These are phyloP conservation scores for Thunnus thynnus DNA, from an alignment of 2,113 vertebrate species.

Conservation along the genomic window DNA sequence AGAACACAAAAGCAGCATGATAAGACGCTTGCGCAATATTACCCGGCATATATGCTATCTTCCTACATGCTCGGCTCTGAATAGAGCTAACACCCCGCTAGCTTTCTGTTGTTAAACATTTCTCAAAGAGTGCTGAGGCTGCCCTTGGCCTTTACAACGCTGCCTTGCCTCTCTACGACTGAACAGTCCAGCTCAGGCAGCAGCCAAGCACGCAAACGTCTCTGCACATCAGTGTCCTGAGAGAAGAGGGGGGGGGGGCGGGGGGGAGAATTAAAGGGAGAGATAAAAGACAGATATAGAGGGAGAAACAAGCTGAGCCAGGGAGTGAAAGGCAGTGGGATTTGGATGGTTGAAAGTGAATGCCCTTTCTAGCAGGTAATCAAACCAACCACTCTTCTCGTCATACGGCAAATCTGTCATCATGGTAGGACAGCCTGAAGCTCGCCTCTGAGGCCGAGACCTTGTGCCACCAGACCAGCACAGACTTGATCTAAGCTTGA, in stretches of 20 bases:
- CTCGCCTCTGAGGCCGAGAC: neutral
- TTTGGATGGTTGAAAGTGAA: conserved; percentile 35
- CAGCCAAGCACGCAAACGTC: conserved; percentile 74
- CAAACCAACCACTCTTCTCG: conserved; percentile 32
- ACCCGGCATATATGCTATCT: conserved; percentile 9
- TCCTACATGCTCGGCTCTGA: neutral
- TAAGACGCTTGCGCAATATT: neutral
- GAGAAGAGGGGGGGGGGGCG: neutral
- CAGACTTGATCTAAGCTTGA: neutral
- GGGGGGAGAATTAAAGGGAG: neutral
- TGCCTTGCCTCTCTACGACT: conserved; percentile 32
- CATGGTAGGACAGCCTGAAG: neutral
- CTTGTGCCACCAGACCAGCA: neutral
- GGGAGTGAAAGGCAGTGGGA: conserved; percentile 20
- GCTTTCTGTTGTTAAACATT: conserved; percentile 24
- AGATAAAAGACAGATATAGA: neutral
- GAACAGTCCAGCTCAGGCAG: conserved; percentile 55
- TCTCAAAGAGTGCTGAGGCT: conserved; percentile 23
- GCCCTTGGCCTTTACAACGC: conserved; percentile 35
- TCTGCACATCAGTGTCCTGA: conserved; percentile 61
- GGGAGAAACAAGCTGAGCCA: conserved; percentile 1
- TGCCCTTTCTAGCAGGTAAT: conserved; percentile 54
- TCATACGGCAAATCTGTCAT: conserved; percentile 33
- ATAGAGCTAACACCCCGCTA: conserved; percentile 1
- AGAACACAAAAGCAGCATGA: neutral